Evolutionary conservation across 2,888 invertebrate species (phyloP).

Genomic region (Acanthosepion pharaonis): DNA sequence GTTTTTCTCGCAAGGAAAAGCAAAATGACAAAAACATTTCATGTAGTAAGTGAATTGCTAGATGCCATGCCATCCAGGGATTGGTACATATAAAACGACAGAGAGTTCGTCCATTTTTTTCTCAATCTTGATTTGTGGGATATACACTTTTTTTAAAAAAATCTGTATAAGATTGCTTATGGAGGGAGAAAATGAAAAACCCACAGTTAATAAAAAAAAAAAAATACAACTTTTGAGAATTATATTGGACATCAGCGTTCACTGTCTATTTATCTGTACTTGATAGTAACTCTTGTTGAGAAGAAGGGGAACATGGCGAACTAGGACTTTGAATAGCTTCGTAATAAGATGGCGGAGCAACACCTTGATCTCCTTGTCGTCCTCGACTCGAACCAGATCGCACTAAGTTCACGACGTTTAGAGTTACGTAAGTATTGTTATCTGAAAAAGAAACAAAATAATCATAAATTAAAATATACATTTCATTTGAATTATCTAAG

Average conservation of each 20-base stretch:
- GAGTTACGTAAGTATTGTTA: conserved; percentile 43
- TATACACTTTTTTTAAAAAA: not conserved
- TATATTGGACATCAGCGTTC: no score
- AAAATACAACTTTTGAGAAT: no score
- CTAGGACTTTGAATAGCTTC: conserved; percentile 42
- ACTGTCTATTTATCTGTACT: conserved; percentile 44
- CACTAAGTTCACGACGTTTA: conserved; percentile 42
- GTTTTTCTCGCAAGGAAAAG: not conserved
- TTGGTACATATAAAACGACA: not conserved
- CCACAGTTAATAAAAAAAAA: not conserved
- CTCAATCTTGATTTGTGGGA: conserved; percentile 33
- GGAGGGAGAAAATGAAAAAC: conserved; percentile 33
- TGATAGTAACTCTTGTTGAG: conserved; percentile 41
- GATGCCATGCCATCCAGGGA: not conserved
- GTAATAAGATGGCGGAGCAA: conserved; percentile 40
- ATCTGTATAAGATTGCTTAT: not conserved
- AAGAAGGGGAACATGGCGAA: conserved; percentile 37
- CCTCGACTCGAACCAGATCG: conserved; percentile 35
- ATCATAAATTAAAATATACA: not conserved
- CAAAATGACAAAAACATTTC: conserved; percentile 10
- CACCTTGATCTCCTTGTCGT: conserved; percentile 39
- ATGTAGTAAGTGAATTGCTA: not conserved
- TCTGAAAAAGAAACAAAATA: not conserved
- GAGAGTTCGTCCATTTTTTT: not conserved
- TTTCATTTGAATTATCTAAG: not conserved